These are phyloP conservation scores for Caenorhabditis inopinata DNA, from an alignment of 1,140 invertebrate genomes.

Conservation along the genomic window DNA sequence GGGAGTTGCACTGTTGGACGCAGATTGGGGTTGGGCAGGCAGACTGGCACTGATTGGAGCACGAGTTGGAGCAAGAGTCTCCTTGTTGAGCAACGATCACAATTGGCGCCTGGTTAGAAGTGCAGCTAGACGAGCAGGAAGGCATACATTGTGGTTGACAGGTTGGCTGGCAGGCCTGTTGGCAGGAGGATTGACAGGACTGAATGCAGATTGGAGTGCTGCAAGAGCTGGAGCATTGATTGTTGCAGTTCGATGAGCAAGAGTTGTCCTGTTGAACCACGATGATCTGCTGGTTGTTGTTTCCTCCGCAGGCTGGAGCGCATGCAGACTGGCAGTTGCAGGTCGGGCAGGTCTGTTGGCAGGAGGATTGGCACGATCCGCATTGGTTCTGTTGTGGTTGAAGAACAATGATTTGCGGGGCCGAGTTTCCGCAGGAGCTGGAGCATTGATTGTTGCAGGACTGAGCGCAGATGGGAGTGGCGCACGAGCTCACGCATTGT, in stretches of 20 bases:
- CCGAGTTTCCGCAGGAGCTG: conserved; percentile 8
- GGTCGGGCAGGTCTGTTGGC: conserved; percentile 27
- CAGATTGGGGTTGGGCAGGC: conserved; percentile 39
- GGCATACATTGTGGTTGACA: conserved; percentile 45
- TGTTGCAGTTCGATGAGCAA: conserved; percentile 27
- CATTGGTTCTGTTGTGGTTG: conserved; percentile 39
- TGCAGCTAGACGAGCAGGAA: conserved; percentile 22
- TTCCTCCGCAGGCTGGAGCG: conserved; percentile 34
- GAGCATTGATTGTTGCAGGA: conserved; percentile 34
- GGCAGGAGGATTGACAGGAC: conserved; percentile 36
- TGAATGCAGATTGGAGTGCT: conserved; percentile 24
- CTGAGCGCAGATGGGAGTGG: conserved; percentile 37
- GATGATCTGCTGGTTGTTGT: conserved; percentile 44
- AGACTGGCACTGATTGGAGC: conserved; percentile 31
- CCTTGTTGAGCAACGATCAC: conserved; percentile 35
- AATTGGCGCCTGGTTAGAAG: conserved; percentile 21
- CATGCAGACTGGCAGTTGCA: conserved; percentile 41
- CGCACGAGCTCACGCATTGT: conserved; percentile 25
- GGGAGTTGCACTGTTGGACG: conserved; percentile 26
- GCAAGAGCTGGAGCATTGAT: conserved; percentile 38
- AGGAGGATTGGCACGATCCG: conserved; percentile 28
- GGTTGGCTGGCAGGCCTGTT: conserved; percentile 37
- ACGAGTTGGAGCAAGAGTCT: conserved; percentile 33
- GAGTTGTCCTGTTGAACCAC: conserved; percentile 37
- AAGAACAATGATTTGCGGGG: conserved; percentile 31